phyloP scores from a whole-genome alignment of 1,140 invertebrate species.

The Conus betulinus region DNA sequence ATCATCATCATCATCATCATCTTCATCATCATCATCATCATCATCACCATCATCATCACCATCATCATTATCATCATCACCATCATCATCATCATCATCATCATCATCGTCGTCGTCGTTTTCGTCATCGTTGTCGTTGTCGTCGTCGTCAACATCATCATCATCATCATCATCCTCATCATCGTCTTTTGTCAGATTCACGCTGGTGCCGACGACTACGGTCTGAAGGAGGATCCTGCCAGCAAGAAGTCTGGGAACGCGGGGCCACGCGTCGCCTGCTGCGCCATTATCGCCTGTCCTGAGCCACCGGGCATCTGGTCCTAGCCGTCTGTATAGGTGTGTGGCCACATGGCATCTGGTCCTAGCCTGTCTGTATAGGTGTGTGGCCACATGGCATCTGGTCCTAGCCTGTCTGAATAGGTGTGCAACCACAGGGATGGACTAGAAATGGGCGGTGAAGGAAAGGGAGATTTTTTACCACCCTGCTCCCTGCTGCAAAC shows the following conservation, averaged over 20 bases:
- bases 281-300: slow-evolving; percentile 68
- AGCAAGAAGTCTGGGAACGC: slow-evolving; percentile 79
- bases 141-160: background rate
- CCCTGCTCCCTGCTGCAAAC: too few relatives aligned
- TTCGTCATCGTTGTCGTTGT: background rate
- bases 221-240: slow-evolving; percentile 72
- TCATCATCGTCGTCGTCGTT: background rate
- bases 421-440: too few relatives aligned
- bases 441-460: too few relatives aligned
- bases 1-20: background rate
- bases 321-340: background rate
- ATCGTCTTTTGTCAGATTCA: slow-evolving; percentile 66
- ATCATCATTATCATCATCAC: background rate
- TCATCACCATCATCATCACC: background rate
- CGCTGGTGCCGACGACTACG: slow-evolving; percentile 77
- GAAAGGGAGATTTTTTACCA: too few relatives aligned
- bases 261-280: slow-evolving; percentile 77
- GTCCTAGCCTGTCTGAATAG: too few relatives aligned
- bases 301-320: background rate
- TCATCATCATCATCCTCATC: background rate
- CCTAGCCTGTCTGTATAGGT: too few relatives aligned
- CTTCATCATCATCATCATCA: background rate
- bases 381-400: too few relatives aligned
- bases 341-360: too few relatives aligned
- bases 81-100: background rate